phyloP scores from a whole-genome alignment of 2,797 vertebrate genomes.

The Molossus alvarezi region DNA sequence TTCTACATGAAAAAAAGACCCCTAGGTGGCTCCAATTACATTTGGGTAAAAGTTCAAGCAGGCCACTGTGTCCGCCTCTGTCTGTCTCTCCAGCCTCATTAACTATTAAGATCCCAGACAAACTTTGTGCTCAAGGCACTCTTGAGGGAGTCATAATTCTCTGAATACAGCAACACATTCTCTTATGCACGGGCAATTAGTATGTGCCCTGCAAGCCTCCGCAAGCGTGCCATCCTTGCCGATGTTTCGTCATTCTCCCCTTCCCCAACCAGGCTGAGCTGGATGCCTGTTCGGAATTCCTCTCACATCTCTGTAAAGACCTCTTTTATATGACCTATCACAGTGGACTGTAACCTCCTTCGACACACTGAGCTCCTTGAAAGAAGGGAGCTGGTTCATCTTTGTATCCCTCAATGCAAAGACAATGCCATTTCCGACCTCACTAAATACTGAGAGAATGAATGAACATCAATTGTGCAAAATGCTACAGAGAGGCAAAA shows the following conservation, averaged over 20 bases:
- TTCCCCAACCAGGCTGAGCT: neutral
- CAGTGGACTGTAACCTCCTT: neutral
- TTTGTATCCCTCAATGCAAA: neutral
- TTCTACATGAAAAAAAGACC: neutral
- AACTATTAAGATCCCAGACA: neutral
- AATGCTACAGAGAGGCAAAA: neutral
- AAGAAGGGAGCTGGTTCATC: neutral
- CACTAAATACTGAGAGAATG: neutral
- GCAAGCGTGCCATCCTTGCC: neutral
- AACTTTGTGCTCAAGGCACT: neutral
- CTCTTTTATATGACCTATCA: neutral
- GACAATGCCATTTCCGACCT: neutral
- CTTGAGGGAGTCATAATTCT: constrained; percentile 1
- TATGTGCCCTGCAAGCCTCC: neutral
- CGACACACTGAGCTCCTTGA: neutral
- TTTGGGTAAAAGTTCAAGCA: neutral
- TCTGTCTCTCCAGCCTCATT: neutral
- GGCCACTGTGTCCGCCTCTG: neutral
- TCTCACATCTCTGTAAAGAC: neutral
- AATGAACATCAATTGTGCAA: neutral
- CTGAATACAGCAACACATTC: neutral
- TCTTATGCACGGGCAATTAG: neutral
- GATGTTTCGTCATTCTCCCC: neutral
- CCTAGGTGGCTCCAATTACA: neutral
- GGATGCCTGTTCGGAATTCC: neutral